Evolutionary conservation across 2,113 vertebrate genomes (phyloP), one percentile per base, ranked within the genome.

Genomic region (Mirounga angustirostris): DNA sequence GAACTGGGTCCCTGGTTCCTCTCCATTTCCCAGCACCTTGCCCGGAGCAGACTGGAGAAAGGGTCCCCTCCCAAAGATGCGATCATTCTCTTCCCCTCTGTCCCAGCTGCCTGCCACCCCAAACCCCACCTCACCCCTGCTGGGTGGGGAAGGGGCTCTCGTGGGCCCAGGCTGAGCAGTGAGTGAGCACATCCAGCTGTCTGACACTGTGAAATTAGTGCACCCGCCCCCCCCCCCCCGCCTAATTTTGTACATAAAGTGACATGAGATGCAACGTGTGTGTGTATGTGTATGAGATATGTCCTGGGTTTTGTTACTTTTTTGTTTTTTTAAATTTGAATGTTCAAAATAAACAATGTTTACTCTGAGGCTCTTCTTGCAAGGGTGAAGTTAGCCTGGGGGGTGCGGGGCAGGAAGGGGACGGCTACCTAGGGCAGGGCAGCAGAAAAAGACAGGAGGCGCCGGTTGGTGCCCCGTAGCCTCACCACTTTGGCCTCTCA

Each of bases 281-380:
- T 0, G 67, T 3, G 11, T 92, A 82, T 1, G 7, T 59, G 95
- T 86, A 24, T 65, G 80, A 89, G 59, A 33, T 33, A 26, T 67
- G 56, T 94, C 90, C 91, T 94, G 95, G 87, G 28, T 97, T 97
- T 98, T 97, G 95, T 97, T 97, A 97, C 89, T 83, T 98, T 96
- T 86, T 13, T 98, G 98, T 98, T 99, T 99, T 99, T 98, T 99
- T 99, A 99, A 98, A 98, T 98, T 98, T 98, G 98, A 98, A 97
- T 0, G 98, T 99, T 98, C 95, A 93, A 98, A 99, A 99, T 99
- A 99, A 99, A 99, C 4, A 79, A 96, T 12, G 95, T 99, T 98
- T 99, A 98, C 97, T 98, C 98, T 16, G 15, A 99, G 89, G 43
- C 52, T 97, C 63, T 95, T 95, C 50, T 95, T 65, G 46, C 30